Evolutionary conservation across 1,140 invertebrate species (phyloP).

Genomic region (Orchestia grillus): DNA sequence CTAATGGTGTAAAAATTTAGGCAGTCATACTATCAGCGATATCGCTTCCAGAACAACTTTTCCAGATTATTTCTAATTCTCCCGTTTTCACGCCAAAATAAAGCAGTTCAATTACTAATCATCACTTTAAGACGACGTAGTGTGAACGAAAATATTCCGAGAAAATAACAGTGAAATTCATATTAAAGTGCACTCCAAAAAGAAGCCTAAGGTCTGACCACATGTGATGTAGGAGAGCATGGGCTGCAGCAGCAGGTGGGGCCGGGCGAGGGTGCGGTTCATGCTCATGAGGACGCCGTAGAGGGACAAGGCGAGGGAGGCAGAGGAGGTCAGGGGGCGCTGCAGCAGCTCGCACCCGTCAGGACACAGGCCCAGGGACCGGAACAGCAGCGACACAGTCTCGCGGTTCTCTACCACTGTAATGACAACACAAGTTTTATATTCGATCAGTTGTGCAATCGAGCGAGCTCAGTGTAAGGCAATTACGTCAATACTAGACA

Average conservation of each 20-base stretch:
- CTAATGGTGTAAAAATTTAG: not conserved
- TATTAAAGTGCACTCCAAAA: not conserved
- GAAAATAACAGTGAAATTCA: not conserved
- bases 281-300: slow-evolving; percentile 1
- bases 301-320: slow-evolving; percentile 33
- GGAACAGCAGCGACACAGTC: slow-evolving; percentile 82
- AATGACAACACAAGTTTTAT: not conserved
- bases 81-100: not conserved
- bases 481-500: too few species aligned
- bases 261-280: slow-evolving; percentile 12
- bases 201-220: not conserved
- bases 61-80: not conserved
- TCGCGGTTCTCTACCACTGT: slow-evolving; percentile 77
- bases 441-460: not conserved
- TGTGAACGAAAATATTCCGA: not conserved
- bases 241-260: slow-evolving; percentile 26
- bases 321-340: not conserved
- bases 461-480: not conserved
- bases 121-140: not conserved
- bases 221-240: slow-evolving; percentile 20
- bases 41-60: not conserved
- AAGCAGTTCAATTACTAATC: not conserved
- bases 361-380: slow-evolving; percentile 73
- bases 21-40: not conserved
- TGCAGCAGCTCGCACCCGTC: slow-evolving; percentile 34